Conservation (phyloP, 2,888 invertebrate genomes). For the Eupithecia centaureata region DNA sequence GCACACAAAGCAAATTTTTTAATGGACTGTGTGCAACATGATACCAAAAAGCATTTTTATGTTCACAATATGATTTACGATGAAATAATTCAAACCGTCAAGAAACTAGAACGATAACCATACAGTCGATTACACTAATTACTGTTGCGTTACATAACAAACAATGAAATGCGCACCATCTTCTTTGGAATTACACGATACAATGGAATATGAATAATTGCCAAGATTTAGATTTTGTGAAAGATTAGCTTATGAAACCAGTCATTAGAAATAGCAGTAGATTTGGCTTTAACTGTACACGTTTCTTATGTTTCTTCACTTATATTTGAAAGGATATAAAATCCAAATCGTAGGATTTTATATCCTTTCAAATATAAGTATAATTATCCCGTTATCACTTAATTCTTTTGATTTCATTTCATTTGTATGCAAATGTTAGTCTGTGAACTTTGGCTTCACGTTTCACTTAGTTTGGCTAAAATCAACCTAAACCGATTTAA, state of each 20-base stretch:
- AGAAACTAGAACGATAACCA: slow-evolving; percentile 48
- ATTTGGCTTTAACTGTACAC: slow-evolving; percentile 23
- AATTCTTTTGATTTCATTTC: slow-evolving; percentile 28
- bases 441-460: slow-evolving; percentile 34
- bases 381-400: slow-evolving; percentile 32
- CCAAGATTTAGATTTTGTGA: slow-evolving; percentile 26
- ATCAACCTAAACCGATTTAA: neutral
- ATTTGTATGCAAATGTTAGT: slow-evolving; percentile 39
- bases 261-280: slow-evolving; percentile 35
- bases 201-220: slow-evolving; percentile 34
- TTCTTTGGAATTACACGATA: slow-evolving; percentile 25
- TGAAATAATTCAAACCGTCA: slow-evolving; percentile 43
- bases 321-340: slow-evolving; percentile 46
- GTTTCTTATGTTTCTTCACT: slow-evolving; percentile 9
- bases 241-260: slow-evolving; percentile 32
- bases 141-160: slow-evolving; percentile 47
- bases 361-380: too few species aligned
- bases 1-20: slow-evolving; percentile 29
- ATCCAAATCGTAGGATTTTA: too few species aligned
- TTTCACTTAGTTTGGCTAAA: slow-evolving; percentile 19
- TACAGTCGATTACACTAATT: slow-evolving; percentile 48
- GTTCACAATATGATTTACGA: slow-evolving; percentile 37
- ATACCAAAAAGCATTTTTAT: slow-evolving; percentile 14
- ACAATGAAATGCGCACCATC: slow-evolving; percentile 32
- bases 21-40: slow-evolving; percentile 35